Base-by-base conservation (phyloP, 2,888 invertebrate genomes). In the Dynastes maya region DNA sequence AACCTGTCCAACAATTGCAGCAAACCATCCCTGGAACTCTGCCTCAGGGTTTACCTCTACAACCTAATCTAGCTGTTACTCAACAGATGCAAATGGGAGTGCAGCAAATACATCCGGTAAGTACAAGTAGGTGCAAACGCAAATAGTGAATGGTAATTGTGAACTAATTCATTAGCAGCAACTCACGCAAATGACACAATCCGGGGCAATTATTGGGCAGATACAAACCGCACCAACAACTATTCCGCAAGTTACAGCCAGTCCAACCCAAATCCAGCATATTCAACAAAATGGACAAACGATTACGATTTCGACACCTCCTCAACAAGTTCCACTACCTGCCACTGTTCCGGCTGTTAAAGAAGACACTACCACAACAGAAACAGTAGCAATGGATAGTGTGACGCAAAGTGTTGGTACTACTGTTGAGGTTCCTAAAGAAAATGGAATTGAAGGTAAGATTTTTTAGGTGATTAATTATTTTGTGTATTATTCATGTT, bases 41-140 rank as follows among this genome's bases (percentile, higher is more conserved):
- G 84, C 91, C 91, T n/a, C 92, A 92, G 82, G 90, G 91, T 5
- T 89, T 92, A 78, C 91, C 91, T 0, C 89, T 92, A 88, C 89
- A 89, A 76, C 84, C 88, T 9, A 89, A 89, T 82, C 82, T 89
- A 27, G 88, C 89, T 1, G 89, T 89, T 5, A 88, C 89, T 1
- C 89, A 89, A 78, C 89, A 89, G 83, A 88, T 89, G 88, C 86
- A 86, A 67, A 88, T 89, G 88, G 87, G 88, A 27, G 91, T 92
- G 82, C 92, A 91, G 81, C 92, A 92, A 84, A 90, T 92, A 79
- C 92, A 92, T 85, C 91, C 91, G 82, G 92, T 92, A 87, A 88
- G 89, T 85, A 65, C n/a, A 63, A 27, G 2, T 27, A n/a, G 4
- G 1, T 16, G 9, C 6, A 45, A 45, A 11, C 45, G 8, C 9